Evolutionary conservation across 2,113 vertebrate genomes (phyloP), one percentile per base, ranked within the genome.

Genomic region (Camelus dromedarius): DNA sequence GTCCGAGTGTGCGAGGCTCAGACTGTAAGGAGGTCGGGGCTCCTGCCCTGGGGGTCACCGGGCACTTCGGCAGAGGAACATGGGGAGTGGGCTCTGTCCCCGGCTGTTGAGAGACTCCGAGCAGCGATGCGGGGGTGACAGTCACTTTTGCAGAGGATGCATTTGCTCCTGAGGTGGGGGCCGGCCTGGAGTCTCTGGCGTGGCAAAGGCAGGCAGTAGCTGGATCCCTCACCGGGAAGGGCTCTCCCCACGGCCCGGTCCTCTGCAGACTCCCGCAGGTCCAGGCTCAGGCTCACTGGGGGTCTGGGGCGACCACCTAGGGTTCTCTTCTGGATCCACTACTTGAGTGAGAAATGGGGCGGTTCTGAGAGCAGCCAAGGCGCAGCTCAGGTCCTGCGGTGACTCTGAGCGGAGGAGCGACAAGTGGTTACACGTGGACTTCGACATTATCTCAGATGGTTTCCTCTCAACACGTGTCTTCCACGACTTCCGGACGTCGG

Each of bases 401-500:
- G 73, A 26, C 16, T 19, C 19, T 5, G 0, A 3, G 46, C 7
- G 28, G 5, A 16, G 0, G 15, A 22, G 67, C 0, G 0, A 4
- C 2, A n/a, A 28, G 26, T 24, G 50, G n/a, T 42, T 30, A 6
- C 10, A 3, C 56, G 1, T 1, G 2, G 3, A 11, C 6, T 5
- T 52, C 80, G 30, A 13, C 18, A 13, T n/a, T 10, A 9, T 22
- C 80, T 22, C 1, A 8, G 19, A 24, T 3, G 0, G 24, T 3
- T 67, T 72, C 8, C 10, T 52, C 75, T 32, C 28, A 48, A 19
- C 2, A 24, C 15, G 1, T 2, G 32, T 18, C 15, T 19, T 26
- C 52, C 5, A 10, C 2, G 3, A 30, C 83, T 6, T 32, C 8
- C 1, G 38, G 10, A 38, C 0, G 0, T 30, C 0, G 0, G 50